Conservation (phyloP, 2,888 invertebrate species). For the Thereva unica region DNA sequence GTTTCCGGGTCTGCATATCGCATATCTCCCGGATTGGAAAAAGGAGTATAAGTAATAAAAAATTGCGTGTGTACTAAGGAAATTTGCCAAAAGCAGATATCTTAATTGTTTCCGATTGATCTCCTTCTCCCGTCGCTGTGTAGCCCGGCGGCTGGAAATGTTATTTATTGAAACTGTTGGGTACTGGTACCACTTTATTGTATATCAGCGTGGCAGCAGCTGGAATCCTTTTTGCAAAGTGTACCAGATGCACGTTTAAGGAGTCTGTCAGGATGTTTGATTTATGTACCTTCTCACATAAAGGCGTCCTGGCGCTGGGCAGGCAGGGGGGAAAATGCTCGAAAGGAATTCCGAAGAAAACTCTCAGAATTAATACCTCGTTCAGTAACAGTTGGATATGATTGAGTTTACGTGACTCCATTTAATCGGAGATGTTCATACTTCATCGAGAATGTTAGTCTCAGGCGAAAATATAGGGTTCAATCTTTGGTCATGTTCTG, state of each 20-base stretch:
- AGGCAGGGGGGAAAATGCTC: background rate
- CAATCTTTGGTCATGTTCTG: slow-evolving; percentile 28
- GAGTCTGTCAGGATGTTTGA: slow-evolving; percentile 28
- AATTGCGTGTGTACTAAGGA: no score
- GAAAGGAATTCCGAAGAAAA: slow-evolving; percentile 37
- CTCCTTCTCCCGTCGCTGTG: no score
- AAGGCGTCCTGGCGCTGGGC: background rate
- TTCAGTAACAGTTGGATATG: slow-evolving; percentile 50
- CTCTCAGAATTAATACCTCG: slow-evolving; percentile 46
- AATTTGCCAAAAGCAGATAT: no score
- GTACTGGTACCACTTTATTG: no score
- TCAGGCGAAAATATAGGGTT: slow-evolving; percentile 37
- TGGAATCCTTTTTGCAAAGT: slow-evolving; percentile 7
- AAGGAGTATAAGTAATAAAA: no score
- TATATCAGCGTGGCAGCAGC: background rate
- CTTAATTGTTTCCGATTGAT: no score
- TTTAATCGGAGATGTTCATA: slow-evolving; percentile 43
- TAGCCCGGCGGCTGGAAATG: no score
- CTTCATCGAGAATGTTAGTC: slow-evolving; percentile 24
- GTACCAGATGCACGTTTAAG: slow-evolving; percentile 13
- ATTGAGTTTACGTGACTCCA: slow-evolving; percentile 56
- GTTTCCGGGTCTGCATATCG: no score
- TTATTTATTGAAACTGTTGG: no score
- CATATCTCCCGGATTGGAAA: no score
- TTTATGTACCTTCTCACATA: slow-evolving; percentile 23